Evolutionary conservation across 2,113 vertebrate species (phyloP), one percentile per base, ranked within the genome.

Genomic region (Lanius ludovicianus): DNA sequence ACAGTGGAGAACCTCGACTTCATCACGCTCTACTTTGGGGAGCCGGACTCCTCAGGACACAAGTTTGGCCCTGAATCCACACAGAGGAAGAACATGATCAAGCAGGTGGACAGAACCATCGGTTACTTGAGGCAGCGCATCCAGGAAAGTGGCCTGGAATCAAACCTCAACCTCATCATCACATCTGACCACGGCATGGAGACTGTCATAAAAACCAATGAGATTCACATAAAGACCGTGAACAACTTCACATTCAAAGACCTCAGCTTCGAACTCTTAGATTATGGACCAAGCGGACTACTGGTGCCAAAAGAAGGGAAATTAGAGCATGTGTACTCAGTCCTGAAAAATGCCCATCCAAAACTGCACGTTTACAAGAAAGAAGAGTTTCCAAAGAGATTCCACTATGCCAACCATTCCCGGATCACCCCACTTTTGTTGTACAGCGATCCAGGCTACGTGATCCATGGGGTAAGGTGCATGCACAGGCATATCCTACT

Each of bases 121-220:
- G 99, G 99, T 9, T 99, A 99, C 97, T 60, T 99, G 73, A 96
- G 98, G 10, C 96, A 98, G 35, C 60, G 96, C 2, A 98, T 98
- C 50, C 10, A 4, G 62, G 85, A 95, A 0, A 93, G 96, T 0
- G 93, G 95, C 73, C 95, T 99, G 59, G 89, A 97, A 2, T 27
- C 95, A 35, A 83, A 31, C 5, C 98, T 99, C 73, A 98, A 99
- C 94, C 94, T 99, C 33, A 98, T 99, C 93, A 82, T 99, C 95
- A 99, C 98, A 0, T 98, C 99, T 0, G 99, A 99, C 97, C 99
- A 99, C 1, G 99, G 99, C 95, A 99, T 99, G 99, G 93, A 91
- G 46, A 97, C 96, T 0, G 97, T 99, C 17, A 21, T 96, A 9
- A 98, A 96, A 80, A 73, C 82, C 2, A 6, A 98, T 0, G 96